phyloP scores from a whole-genome alignment of 2,797 vertebrate genomes.

The Sternotherus odoratus region DNA sequence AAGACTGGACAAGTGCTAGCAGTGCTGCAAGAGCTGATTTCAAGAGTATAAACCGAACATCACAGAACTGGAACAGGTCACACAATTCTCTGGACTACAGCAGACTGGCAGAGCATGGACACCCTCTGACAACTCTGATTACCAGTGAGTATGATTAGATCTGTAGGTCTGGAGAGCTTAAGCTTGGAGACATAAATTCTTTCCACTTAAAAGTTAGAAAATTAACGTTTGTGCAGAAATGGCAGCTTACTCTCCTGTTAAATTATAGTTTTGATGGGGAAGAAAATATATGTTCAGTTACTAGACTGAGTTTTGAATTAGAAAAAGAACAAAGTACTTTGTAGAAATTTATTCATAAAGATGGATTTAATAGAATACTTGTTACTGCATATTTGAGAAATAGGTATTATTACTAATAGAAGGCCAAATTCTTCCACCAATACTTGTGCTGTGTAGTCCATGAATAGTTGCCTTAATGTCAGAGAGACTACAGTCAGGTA shows the following conservation, averaged over 20 bases:
- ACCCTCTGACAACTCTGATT: neutral
- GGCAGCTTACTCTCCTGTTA: neutral
- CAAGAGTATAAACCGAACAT: neutral
- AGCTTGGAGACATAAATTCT: neutral
- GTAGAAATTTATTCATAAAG: neutral
- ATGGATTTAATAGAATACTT: neutral
- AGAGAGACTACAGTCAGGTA: neutral
- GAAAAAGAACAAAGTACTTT: neutral
- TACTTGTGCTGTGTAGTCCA: neutral
- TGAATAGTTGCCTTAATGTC: neutral
- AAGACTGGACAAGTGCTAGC: neutral
- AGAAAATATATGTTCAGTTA: neutral
- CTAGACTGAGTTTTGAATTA: neutral
- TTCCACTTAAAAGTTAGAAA: neutral
- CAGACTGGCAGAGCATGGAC: neutral
- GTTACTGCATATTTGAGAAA: neutral
- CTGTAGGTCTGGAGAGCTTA: accelerated
- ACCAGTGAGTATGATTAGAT: neutral
- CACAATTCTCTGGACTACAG: neutral
- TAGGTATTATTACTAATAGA: neutral
- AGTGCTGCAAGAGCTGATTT: neutral
- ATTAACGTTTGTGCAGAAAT: neutral
- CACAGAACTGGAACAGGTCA: accelerated
- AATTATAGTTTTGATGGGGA: neutral
- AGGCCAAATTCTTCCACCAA: neutral